These are phyloP conservation scores for Himalopsyche japonica DNA, from an alignment of 2,888 invertebrate species.

Conservation along the genomic window DNA sequence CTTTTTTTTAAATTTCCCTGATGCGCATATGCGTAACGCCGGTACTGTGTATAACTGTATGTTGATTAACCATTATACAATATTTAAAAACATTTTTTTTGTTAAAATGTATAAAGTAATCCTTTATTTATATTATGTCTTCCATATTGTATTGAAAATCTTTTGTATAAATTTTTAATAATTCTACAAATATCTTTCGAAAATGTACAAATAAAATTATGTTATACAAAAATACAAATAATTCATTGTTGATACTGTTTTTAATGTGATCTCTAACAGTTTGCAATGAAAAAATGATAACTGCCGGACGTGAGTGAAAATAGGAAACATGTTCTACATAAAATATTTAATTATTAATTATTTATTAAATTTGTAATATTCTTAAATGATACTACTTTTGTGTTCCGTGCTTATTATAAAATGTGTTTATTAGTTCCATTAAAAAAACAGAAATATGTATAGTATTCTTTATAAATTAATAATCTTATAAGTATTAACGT, in stretches of 20 bases:
- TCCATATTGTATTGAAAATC: neutral
- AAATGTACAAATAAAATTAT: neutral
- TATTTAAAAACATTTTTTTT: too few species aligned
- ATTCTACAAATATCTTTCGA: neutral
- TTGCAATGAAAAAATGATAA: neutral
- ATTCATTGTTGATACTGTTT: neutral
- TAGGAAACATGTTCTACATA: neutral
- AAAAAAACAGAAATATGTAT: neutral
- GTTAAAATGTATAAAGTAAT: too few species aligned
- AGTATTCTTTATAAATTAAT: neutral
- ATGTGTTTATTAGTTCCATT: neutral
- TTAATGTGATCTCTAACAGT: neutral
- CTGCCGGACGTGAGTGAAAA: neutral
- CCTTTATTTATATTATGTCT: neutral
- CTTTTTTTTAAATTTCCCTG: too few species aligned
- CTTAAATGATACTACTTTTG: neutral
- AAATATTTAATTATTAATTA: neutral
- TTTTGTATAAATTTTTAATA: neutral
- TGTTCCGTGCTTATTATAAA: neutral
- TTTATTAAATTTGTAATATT: neutral
- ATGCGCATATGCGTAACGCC: too few species aligned
- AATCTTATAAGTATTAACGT: neutral
- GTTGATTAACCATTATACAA: too few species aligned
- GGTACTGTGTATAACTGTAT: too few species aligned
- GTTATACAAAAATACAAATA: neutral